These are phyloP conservation scores for Prenolepis imparis DNA, from an alignment of 2,888 invertebrate genomes.

Conservation along the genomic window DNA sequence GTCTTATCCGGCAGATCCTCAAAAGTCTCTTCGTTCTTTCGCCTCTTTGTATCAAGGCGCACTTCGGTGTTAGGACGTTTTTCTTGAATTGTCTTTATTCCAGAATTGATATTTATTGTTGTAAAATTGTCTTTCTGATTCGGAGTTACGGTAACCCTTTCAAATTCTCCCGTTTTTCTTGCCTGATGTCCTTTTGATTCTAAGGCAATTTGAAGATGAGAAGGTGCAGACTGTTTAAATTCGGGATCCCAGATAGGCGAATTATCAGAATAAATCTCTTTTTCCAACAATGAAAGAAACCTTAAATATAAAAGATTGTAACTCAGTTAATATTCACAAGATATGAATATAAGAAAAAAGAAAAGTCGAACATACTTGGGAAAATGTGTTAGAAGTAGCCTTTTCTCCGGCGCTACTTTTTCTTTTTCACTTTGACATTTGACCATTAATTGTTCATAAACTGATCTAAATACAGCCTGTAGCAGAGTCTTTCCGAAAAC, in stretches of 20 bases:
- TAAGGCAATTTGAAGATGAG: slow-evolving; percentile 89
- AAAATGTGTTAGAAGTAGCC: slow-evolving; percentile 95
- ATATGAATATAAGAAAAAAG: slow-evolving; percentile 35
- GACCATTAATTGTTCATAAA: slow-evolving; percentile 95
- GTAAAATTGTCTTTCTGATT: slow-evolving; percentile 91
- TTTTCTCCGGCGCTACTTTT: slow-evolving; percentile 95
- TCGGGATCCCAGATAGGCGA: slow-evolving; percentile 98
- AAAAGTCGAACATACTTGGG: slow-evolving; percentile 88
- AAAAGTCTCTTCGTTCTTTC: slow-evolving; percentile 87
- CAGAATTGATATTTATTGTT: slow-evolving; percentile 90
- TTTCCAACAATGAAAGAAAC: slow-evolving; percentile 95
- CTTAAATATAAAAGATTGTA: slow-evolving; percentile 85
- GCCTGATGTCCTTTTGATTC: slow-evolving; percentile 87
- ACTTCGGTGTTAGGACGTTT: slow-evolving; percentile 80
- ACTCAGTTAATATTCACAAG: background rate
- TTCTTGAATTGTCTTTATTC: slow-evolving; percentile 84
- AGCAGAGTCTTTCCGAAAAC: slow-evolving; percentile 96
- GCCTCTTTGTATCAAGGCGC: slow-evolving; percentile 80
- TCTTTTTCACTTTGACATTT: slow-evolving; percentile 96
- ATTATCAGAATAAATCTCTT: slow-evolving; percentile 93
- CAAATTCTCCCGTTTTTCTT: slow-evolving; percentile 88
- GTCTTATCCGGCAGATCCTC: slow-evolving; percentile 93
- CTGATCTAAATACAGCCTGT: slow-evolving; percentile 93
- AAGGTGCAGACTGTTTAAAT: slow-evolving; percentile 92
- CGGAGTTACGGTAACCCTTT: slow-evolving; percentile 88